Base-by-base conservation (phyloP, 2,797 vertebrate species). In the Chrosomus eos region DNA sequence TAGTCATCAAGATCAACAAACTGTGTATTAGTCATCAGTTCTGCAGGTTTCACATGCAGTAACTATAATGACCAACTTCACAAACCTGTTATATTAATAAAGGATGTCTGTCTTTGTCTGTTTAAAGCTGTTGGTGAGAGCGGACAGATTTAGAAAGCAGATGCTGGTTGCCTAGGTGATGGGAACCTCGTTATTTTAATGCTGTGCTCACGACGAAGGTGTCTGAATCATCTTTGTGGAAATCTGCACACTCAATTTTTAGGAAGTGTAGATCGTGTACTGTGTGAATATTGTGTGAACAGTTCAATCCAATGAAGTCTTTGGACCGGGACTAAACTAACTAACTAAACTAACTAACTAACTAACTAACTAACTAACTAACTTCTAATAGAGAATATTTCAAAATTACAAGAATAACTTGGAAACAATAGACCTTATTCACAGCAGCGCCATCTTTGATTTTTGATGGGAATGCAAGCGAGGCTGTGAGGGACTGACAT, bases 161-260 rank as follows among this genome's bases (percentile, higher is more conserved):
- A 64, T 66, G 55, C 10, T 67, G 43, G 55, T 82, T 87, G 75
- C 58, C 58, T 60, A 40, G n/a, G 85, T 40, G 68, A 82, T 77
- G 48, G 78, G 36, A 70, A 55, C n/a, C 71, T 77, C 84, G 58
- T 68, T 72, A 31, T 64, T 83, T 68, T 77, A 60, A 75, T 43
- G 11, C 31, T 11, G 19, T 33, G 64, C 74, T 31, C n/a, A 58
- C 4, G n/a, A 26, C 55, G 74, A 70, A 14, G 43, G 72, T 75
- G 72, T 8, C 33, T 83, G 43, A 67, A 67, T 67, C 81, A 67
- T 83, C 81, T 51, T 36, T 18, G 19, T 66, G 40, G 4, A 75
- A 82, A 82, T 51, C 31, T 51, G 28, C 70, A 74, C 19, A 51
- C 21, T 43, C 43, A n/a, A n/a, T 70, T 14, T 81, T 60, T 82